phyloP scores from a whole-genome alignment of 2,797 vertebrate species.

The Sarcophilus harrisii region DNA sequence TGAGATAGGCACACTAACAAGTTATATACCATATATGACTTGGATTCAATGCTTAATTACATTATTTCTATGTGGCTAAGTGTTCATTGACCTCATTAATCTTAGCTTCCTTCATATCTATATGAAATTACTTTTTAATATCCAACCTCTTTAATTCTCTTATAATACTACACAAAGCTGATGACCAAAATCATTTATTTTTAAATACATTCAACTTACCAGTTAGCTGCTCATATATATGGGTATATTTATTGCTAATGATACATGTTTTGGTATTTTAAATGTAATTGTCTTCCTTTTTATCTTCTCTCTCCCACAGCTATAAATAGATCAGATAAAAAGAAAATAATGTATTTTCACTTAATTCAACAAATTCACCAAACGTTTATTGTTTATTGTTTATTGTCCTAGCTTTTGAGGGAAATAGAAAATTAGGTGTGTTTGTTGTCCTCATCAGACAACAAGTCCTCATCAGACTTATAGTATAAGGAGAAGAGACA shows the following conservation, averaged over 20 bases:
- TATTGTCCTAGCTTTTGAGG: not conserved
- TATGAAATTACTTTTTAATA: not conserved
- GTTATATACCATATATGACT: slow-evolving; percentile 32
- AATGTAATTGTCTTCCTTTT: not conserved
- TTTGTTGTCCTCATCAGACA: not conserved
- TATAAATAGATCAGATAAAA: not conserved
- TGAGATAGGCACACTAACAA: not conserved
- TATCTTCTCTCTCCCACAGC: not conserved
- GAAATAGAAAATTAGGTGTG: not conserved
- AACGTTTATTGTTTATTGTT: not conserved
- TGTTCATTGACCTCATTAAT: slow-evolving; percentile 70
- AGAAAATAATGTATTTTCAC: not conserved
- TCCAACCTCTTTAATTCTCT: not conserved
- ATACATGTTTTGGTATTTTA: not conserved
- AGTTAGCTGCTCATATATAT: not conserved
- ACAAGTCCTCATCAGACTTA: not conserved
- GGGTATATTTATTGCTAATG: not conserved
- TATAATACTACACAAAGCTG: not conserved
- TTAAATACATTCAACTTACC: not conserved
- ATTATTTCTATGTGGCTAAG: slow-evolving; percentile 65
- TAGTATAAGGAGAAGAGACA: not conserved
- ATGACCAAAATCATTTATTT: not conserved
- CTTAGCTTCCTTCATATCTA: slow-evolving; percentile 50
- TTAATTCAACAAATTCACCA: not conserved
- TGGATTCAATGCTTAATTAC: slow-evolving; percentile 71